Percentiles rank a stretch among this genome's conserved stretches.
Conservation (phyloP, 64 coral and sea anemone species). For the Platygyra sinensis region DNA sequence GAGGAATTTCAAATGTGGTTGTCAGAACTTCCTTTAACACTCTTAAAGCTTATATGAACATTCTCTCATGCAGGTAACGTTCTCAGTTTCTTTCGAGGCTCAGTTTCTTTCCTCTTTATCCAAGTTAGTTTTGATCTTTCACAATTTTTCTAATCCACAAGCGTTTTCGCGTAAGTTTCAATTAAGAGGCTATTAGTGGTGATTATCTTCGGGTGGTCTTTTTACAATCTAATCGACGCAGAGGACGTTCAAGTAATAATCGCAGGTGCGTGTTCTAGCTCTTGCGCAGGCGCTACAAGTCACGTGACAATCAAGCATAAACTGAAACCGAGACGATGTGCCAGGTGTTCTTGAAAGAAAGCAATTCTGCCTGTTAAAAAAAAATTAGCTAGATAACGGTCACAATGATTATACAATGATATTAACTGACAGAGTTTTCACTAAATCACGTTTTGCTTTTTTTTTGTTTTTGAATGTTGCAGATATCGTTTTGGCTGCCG, state of each 20-base stretch:
- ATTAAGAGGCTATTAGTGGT: too few species aligned
- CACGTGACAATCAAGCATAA: too few species aligned
- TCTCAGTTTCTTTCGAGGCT: neutral
- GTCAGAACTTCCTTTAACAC: slow-evolving; percentile 34
- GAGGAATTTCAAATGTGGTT: slow-evolving; percentile 26
- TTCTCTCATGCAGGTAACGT: slow-evolving; percentile 72
- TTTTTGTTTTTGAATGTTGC: neutral
- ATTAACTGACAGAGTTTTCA: too few species aligned
- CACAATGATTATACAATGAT: neutral
- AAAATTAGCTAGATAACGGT: too few species aligned
- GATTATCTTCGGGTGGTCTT: too few species aligned
- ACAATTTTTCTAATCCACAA: neutral
- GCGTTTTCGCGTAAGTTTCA: too few species aligned
- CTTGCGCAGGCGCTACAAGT: too few species aligned
- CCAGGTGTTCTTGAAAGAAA: too few species aligned
- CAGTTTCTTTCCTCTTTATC: neutral
- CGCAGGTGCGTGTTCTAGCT: too few species aligned
- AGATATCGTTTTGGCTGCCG: slow-evolving; percentile 96
- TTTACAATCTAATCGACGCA: too few species aligned
- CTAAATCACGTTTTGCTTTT: neutral
- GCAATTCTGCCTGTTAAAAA: neutral
- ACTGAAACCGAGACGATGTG: too few species aligned
- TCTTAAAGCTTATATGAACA: slow-evolving; percentile 23
- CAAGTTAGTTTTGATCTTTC: neutral
- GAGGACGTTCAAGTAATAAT: too few species aligned